Conservation (phyloP, 2,113 vertebrate species). For the Oncorhynchus tshawytscha region DNA sequence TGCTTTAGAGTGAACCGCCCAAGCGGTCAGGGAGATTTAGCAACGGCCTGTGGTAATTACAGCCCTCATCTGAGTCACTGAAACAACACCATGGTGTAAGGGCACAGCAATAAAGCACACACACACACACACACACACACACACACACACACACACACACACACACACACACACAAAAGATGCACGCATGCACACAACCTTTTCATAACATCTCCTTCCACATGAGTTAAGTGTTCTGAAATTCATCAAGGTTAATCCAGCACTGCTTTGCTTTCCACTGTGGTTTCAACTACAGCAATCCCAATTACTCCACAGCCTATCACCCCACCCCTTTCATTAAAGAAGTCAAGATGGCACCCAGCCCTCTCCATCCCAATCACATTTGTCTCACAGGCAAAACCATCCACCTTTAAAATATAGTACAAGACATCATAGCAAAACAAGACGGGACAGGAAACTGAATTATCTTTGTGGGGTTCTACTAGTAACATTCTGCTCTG, state of each 20-base stretch:
- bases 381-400: conserved; percentile 54
- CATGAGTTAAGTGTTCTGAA: background rate
- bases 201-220: conserved; percentile 2
- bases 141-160: background rate
- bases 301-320: conserved; percentile 36
- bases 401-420: conserved; percentile 49
- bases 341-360: conserved; percentile 35
- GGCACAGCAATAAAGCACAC: background rate
- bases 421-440: conserved; percentile 11
- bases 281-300: conserved; percentile 42
- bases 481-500: background rate
- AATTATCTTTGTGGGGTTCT: too few species aligned
- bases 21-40: conserved; percentile 47
- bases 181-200: background rate
- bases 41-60: conserved; percentile 56
- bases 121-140: background rate
- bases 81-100: conserved; percentile 54
- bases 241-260: conserved; percentile 10
- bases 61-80: conserved; percentile 61
- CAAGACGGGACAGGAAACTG: background rate
- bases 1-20: conserved; percentile 28
- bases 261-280: conserved; percentile 28
- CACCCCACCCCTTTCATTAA: conserved; percentile 49
- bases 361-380: conserved; percentile 45
- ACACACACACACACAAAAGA: background rate